Conservation (phyloP, 2,888 invertebrate species). For the Adelognathus sp. region DNA sequence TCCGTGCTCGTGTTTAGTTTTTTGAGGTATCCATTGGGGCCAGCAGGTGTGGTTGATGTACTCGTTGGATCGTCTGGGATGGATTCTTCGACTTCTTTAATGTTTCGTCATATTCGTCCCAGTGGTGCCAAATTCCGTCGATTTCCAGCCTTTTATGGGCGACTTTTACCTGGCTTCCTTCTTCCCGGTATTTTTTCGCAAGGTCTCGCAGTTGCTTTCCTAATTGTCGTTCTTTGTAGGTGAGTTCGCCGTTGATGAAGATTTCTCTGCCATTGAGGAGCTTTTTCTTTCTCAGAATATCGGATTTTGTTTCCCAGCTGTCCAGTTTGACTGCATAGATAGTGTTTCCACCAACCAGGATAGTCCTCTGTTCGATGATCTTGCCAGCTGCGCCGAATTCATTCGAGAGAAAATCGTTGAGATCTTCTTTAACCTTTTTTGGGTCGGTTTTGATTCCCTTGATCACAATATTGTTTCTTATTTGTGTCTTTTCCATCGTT, state of each 20-base stretch:
- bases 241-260: not conserved
- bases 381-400: not conserved
- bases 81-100: not conserved
- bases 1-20: not conserved
- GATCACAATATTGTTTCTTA: not conserved
- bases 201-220: not conserved
- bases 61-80: not conserved
- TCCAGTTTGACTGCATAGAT: not conserved
- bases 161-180: not conserved
- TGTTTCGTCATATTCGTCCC: not conserved
- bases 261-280: not conserved
- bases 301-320: not conserved
- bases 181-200: not conserved
- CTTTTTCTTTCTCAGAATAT: not conserved
- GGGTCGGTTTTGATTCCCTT: not conserved
- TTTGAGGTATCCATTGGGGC: no score
- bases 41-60: not conserved
- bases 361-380: not conserved
- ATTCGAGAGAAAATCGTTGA: not conserved
- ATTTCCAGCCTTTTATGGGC: no score
- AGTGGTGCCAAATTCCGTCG: not conserved
- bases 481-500: not conserved
- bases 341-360: not conserved
- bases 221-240: not conserved
- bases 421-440: not conserved